Base-by-base conservation (phyloP, 2,888 invertebrate species). In the Cyaniris semiargus region DNA sequence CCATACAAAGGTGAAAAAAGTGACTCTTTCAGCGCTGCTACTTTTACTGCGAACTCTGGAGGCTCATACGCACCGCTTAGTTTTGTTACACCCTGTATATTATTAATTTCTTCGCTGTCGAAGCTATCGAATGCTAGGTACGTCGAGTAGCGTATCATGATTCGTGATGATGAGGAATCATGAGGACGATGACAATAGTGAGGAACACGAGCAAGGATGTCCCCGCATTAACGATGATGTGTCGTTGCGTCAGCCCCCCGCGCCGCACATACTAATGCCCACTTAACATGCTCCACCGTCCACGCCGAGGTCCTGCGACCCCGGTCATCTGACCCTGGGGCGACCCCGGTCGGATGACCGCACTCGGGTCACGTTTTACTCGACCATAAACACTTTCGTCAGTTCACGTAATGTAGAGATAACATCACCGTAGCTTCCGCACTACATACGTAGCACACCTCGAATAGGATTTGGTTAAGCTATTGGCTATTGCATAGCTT, bases 321-420 rank as follows among this genome's bases (percentile, higher is more conserved):
- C 4, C 23, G 70, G 70, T 53, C 53, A 53, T 6, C 53, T 5
- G 60, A 60, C 60, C 60, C 23, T 60, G 70, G 70, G 7, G 8
- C 23, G 72, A 72, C 72, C 72, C 72, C 38, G 71, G 71, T 38
- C 48, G 8, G 21, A 44, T 38, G 44, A 60, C 60, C 60, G 10
- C 60, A 44, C 48, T 48, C 15, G 44, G 38, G 71, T 38, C 60
- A 60, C 13, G 48, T 72, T 72, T 72, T 44, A 48, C 72, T 72
- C 72, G 48, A 72, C 72, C 38, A 72, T 72, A 72, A 72, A 71
- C 71, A 71, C 60, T 60, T 60, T 60, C 60, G 23, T 23, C 58
- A 60, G 60, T 23, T 21, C 60, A 23, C 21, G 60, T 60, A 60
- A 58, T 8, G 2, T 8, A 1, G 21, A 60, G 60, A 60, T 60